Base-by-base conservation (phyloP, 2,888 invertebrate genomes). In the Cyclophora punctaria region DNA sequence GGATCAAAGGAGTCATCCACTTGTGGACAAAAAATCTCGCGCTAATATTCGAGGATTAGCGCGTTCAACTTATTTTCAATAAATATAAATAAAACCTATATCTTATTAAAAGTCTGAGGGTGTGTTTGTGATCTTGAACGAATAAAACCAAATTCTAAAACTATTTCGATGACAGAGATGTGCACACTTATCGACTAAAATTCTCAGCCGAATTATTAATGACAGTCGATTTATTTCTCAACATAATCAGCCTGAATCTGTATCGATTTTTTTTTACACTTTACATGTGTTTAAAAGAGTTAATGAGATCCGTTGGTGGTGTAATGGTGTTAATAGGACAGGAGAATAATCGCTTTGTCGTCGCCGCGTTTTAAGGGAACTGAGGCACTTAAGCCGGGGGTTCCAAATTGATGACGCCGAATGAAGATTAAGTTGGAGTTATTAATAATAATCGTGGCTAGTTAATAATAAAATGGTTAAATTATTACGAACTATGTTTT, bases 271-370 rank as follows among this genome's bases (percentile, higher is more conserved):
- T n/a, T 72, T 64, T 69, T 67, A 52, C 58, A 55, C 59, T 66
- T 58, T 68, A 78, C 82, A 82, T 73, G 78, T 81, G 80, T 80
- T 78, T 64, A 69, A 69, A n/a, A 57, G 66, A 60, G 59, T 62
- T 81, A 79, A 80, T 78, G 80, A 76, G 74, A 59, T 64, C 68
- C 67, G 66, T 59, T 73, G 75, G 72, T 72, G 73, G 73, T 65
- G 67, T 20, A 20, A 20, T 20, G 65, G 60, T 67, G 59, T 69
- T 79, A 79, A 78, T 79, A 75, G 66, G 80, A 77, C 75, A 74
- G 66, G 58, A 66, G 75, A 80, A 65, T 73, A 73, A 81, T 81
- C 73, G 71, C 58, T 56, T 60, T 57, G 7, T 43, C 61, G 7
- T 43, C 61, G 58, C 63, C 60, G 62, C 53, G 55, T 66, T 63